Evolutionary conservation across 2,888 invertebrate genomes (phyloP).

Genomic region (Rhamnusium bicolor): DNA sequence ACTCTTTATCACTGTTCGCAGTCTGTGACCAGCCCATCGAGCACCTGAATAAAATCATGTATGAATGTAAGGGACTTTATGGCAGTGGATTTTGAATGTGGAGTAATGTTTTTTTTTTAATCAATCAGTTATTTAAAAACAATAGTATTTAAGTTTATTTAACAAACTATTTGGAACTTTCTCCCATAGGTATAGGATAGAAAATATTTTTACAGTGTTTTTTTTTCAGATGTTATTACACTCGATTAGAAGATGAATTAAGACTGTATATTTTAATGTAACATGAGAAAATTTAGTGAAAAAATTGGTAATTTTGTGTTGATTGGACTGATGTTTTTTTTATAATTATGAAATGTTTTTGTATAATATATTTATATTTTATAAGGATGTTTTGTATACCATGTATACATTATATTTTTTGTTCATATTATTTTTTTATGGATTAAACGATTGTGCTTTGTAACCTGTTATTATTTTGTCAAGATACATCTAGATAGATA

Average conservation of each 20-base stretch:
- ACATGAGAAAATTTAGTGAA: not conserved
- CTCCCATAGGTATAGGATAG: no score
- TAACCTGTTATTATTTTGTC: not conserved
- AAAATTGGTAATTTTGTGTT: not conserved
- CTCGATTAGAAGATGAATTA: not conserved
- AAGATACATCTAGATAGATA: no score
- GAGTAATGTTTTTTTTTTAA: no score
- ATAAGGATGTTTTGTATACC: not conserved
- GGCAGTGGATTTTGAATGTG: no score
- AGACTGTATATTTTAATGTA: not conserved
- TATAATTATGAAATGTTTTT: not conserved
- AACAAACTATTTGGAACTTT: no score
- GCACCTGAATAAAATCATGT: no score
- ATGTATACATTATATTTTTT: not conserved
- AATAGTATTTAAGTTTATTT: no score
- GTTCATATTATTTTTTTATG: not conserved
- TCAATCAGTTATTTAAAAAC: no score
- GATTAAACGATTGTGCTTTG: not conserved
- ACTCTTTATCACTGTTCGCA: no score
- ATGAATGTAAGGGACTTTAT: no score
- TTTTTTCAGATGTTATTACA: conserved; percentile 10
- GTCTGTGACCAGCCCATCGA: no score
- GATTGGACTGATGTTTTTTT: not conserved
- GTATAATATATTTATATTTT: conserved; percentile 8
- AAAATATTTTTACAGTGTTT: not conserved